These are phyloP conservation scores for Chironomus striatipennis DNA, from an alignment of 1,140 invertebrate genomes.

Conservation along the genomic window DNA sequence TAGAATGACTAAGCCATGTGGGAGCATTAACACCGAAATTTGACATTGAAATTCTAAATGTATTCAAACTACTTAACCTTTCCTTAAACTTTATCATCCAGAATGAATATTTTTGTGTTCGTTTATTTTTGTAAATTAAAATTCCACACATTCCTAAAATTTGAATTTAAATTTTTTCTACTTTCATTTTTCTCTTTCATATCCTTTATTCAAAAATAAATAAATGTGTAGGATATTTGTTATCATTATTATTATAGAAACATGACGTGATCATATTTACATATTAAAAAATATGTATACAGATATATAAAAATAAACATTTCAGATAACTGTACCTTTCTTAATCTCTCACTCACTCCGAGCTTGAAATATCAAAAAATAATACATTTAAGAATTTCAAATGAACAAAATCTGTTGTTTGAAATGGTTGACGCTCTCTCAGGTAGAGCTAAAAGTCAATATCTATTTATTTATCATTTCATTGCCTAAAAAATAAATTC, in stretches of 20 bases:
- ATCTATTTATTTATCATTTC: neutral
- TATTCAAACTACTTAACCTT: no score
- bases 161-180: no score
- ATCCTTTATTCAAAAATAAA: no score
- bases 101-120: no score
- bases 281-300: neutral
- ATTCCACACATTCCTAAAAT: no score
- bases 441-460: neutral
- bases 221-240: no score
- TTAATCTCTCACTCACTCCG: neutral
- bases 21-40: no score
- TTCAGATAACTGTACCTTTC: constrained; percentile 21
- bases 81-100: no score
- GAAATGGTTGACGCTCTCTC: neutral
- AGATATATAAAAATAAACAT: constrained; percentile 6
- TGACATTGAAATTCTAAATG: no score
- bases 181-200: no score
- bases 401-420: neutral
- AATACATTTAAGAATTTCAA: neutral
- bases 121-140: no score
- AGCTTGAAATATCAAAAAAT: neutral
- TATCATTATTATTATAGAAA: neutral
- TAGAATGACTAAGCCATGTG: no score
- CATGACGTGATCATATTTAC: neutral
- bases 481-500: neutral